phyloP scores from a whole-genome alignment of 2,113 vertebrate species.

The Alligator mississippiensis region DNA sequence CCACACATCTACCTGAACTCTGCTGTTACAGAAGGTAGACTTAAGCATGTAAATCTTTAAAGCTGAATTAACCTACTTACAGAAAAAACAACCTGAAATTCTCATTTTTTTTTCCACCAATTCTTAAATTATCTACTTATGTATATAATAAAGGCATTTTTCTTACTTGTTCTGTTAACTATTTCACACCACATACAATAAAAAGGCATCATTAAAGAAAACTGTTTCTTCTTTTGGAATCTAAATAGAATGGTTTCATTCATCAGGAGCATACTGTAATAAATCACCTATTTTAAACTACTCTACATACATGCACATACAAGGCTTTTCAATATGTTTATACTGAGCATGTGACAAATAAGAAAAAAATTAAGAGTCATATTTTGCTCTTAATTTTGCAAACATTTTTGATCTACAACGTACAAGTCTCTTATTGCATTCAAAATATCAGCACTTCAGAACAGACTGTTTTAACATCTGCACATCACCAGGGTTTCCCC shows the following conservation, averaged over 20 bases:
- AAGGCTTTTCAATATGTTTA: conserved; percentile 10
- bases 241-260: conserved; percentile 51
- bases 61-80: background rate
- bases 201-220: conserved; percentile 23
- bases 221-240: conserved; percentile 18
- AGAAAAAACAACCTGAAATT: conserved; percentile 1
- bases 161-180: background rate
- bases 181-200: conserved; percentile 1
- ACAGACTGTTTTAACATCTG: conserved; percentile 89
- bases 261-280: conserved; percentile 10
- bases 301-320: background rate
- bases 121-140: conserved; percentile 17
- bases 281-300: conserved; percentile 17
- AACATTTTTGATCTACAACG: conserved; percentile 76
- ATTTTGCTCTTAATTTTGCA: conserved; percentile 59
- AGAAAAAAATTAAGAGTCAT: conserved; percentile 28
- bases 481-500: conserved; percentile 86
- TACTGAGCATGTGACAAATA: background rate
- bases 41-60: background rate
- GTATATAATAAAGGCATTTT: background rate
- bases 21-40: background rate
- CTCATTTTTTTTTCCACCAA: background rate
- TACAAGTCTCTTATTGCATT: conserved; percentile 71
- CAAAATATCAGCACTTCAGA: conserved; percentile 82
- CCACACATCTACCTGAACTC: rapidly evolving